Evolutionary conservation across 2,113 vertebrate species (phyloP).

Genomic region (Otocyon megalotis): DNA sequence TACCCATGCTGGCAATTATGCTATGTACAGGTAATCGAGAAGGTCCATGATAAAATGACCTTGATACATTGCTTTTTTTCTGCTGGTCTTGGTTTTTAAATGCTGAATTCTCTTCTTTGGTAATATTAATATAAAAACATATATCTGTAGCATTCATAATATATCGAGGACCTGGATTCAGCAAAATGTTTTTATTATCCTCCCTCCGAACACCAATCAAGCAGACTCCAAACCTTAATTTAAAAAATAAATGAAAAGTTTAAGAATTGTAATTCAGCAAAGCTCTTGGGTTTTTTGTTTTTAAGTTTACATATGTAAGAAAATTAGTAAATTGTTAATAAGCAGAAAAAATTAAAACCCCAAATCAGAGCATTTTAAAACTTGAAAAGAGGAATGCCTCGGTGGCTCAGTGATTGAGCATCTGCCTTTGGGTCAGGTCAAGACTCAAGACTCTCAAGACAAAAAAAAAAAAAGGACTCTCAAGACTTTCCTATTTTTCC

Average conservation of each 20-base stretch:
- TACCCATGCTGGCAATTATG: conserved; percentile 97
- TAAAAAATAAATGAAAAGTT: conserved; percentile 77
- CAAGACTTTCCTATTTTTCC: background rate
- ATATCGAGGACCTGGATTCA: conserved; percentile 96
- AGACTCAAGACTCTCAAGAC: background rate
- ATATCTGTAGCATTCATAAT: conserved; percentile 94
- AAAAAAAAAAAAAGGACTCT: background rate
- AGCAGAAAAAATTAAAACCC: background rate
- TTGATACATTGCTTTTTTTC: conserved; percentile 87
- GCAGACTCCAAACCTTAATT: conserved; percentile 95
- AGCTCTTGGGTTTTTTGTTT: background rate
- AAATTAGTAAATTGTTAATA: background rate
- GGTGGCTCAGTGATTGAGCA: no score
- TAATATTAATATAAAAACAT: conserved; percentile 98
- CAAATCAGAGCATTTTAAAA: background rate
- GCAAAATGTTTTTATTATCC: conserved; percentile 97
- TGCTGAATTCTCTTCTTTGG: conserved; percentile 98
- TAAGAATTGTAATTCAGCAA: conserved; percentile 71
- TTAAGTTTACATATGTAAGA: background rate
- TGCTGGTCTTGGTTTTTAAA: conserved; percentile 95
- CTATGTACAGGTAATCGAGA: conserved; percentile 96
- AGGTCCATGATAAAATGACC: conserved; percentile 90
- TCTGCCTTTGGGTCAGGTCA: background rate
- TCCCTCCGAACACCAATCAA: conserved; percentile 96
- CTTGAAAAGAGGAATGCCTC: background rate